Conservation (phyloP, 2,113 vertebrate species). For the Percopsis transmontana region DNA sequence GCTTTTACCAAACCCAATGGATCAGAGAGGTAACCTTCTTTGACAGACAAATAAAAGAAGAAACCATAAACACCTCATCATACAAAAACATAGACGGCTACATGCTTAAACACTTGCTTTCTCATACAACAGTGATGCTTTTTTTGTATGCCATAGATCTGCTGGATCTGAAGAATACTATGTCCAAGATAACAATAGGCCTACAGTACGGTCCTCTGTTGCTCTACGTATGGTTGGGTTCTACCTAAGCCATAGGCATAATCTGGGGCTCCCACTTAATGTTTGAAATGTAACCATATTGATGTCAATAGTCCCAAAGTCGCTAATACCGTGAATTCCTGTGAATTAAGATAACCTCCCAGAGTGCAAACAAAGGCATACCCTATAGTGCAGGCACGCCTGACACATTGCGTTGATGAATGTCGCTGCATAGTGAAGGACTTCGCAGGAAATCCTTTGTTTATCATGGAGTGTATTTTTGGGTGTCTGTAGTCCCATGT, state of each 20-base stretch:
- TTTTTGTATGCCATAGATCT: no score
- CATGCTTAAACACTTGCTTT: no score
- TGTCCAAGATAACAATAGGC: no score
- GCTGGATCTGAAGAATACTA: no score
- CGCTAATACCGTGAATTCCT: background rate
- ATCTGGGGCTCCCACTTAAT: background rate
- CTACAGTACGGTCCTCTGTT: no score
- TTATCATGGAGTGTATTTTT: constrained; percentile 50
- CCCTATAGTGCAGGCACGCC: background rate
- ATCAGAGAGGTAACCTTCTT: constrained; percentile 15
- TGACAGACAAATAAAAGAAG: constrained; percentile 3
- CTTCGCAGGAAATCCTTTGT: constrained; percentile 73
- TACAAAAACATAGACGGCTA: background rate
- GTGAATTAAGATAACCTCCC: background rate
- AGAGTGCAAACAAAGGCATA: background rate
- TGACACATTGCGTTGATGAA: constrained; percentile 11
- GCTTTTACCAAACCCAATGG: background rate
- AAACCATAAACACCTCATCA: constrained; percentile 5
- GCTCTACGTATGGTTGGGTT: no score
- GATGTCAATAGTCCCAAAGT: no score
- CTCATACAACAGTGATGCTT: no score
- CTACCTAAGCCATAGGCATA: no score
- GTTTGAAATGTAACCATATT: background rate
- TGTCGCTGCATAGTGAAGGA: constrained; percentile 49
- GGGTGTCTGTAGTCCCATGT: no score